phyloP scores from a whole-genome alignment of 1,140 invertebrate genomes.

The Chrysomallon squamiferum region DNA sequence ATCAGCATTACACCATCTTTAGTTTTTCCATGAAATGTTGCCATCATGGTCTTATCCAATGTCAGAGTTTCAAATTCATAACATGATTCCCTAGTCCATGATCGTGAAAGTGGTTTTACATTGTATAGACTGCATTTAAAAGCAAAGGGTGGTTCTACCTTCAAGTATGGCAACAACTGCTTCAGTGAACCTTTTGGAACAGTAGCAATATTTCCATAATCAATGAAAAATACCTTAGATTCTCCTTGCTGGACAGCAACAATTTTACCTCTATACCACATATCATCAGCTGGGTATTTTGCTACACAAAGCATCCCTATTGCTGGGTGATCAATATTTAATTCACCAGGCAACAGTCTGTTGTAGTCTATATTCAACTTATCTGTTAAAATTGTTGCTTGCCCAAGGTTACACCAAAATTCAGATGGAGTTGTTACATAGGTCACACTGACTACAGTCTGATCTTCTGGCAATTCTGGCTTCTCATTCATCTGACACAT shows the following conservation, averaged over 20 bases:
- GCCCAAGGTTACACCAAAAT: conserved; percentile 65
- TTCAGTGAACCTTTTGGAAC: conserved; percentile 29
- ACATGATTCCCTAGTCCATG: conserved; percentile 38
- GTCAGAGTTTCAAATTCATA: conserved; percentile 42
- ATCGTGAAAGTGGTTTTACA: conserved; percentile 13
- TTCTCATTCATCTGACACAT: neutral
- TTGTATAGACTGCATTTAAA: conserved; percentile 42
- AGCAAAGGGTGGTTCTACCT: conserved; percentile 62
- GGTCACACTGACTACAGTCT: conserved; percentile 39
- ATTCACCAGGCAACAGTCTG: conserved; percentile 7
- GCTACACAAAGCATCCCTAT: conserved; percentile 19
- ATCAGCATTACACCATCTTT: conserved; percentile 27
- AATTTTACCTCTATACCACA: conserved; percentile 6
- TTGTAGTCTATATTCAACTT: conserved; percentile 56
- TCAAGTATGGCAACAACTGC: conserved; percentile 36
- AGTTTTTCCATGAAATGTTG: conserved; percentile 19
- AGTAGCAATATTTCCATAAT: conserved; percentile 53
- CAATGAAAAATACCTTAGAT: conserved; percentile 73
- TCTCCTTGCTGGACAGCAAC: neutral
- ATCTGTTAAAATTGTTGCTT: conserved; percentile 60
- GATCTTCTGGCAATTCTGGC: neutral
- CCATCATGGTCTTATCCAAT: conserved; percentile 36
- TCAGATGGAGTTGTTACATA: conserved; percentile 59
- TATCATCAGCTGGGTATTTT: neutral
- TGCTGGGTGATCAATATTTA: conserved; percentile 22